These are phyloP conservation scores for Kuschelorhynchus macadamiae DNA, from an alignment of 2,888 invertebrate genomes.

Conservation along the genomic window DNA sequence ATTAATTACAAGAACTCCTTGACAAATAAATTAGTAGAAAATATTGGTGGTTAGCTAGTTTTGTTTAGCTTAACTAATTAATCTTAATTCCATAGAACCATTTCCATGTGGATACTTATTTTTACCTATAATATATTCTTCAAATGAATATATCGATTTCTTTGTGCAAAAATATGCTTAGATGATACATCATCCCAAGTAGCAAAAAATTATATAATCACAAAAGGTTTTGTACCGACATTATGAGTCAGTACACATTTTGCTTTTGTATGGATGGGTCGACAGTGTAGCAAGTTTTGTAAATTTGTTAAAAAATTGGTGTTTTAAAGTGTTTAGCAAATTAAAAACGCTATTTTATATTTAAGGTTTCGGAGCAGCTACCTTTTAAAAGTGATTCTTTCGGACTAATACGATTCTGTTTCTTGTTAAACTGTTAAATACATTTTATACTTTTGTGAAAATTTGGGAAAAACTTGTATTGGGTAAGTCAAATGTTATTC, in stretches of 20 bases:
- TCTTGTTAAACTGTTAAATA: too few species aligned
- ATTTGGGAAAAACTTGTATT: neutral
- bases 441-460: too few species aligned
- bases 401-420: too few species aligned
- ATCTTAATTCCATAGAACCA: too few species aligned
- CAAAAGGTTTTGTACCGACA: slow-evolving; percentile 21
- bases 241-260: slow-evolving; percentile 36
- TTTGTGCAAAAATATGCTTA: slow-evolving; percentile 5
- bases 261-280: slow-evolving; percentile 34
- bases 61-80: too few species aligned
- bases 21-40: too few species aligned
- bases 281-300: slow-evolving; percentile 12
- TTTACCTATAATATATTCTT: too few species aligned
- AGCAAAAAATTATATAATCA: slow-evolving; percentile 34
- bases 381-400: too few species aligned
- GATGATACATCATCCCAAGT: slow-evolving; percentile 13
- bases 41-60: too few species aligned
- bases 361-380: too few species aligned
- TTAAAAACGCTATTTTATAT: neutral
- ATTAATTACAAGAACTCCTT: too few species aligned
- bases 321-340: slow-evolving; percentile 7
- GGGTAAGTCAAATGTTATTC: neutral
- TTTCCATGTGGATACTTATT: too few species aligned
- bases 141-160: neutral
- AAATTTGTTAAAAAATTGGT: neutral